A percentile compares a stretch with the other conserved stretches of the same genome.
Conservation (phyloP, 2,113 vertebrate genomes). For the Callocephalon fimbriatum region DNA sequence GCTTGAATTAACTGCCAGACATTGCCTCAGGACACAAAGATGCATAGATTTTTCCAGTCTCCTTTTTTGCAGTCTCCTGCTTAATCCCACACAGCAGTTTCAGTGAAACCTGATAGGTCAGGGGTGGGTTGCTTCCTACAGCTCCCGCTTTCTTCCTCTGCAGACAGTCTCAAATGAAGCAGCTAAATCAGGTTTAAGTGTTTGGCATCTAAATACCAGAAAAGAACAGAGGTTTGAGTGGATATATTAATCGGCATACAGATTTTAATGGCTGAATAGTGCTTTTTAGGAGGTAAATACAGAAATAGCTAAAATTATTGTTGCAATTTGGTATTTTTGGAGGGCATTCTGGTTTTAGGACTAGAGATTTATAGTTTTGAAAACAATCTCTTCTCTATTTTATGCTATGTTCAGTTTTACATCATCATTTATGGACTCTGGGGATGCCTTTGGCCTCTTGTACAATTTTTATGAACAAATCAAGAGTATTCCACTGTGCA, state of each 20-base stretch:
- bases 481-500: neutral
- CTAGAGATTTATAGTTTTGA: neutral
- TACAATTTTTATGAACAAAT: neutral
- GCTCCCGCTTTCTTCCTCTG: constrained; percentile 37
- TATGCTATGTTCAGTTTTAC: neutral
- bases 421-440: neutral
- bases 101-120: constrained; percentile 47
- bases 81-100: constrained; percentile 51
- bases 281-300: neutral
- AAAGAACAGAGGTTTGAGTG: neutral
- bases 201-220: neutral
- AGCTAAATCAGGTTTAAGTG: constrained; percentile 43
- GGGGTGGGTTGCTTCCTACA: constrained; percentile 12
- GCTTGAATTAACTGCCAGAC: constrained; percentile 61
- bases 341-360: neutral
- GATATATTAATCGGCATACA: neutral
- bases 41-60: constrained; percentile 49
- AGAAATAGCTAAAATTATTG: neutral
- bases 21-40: constrained; percentile 63
- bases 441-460: neutral
- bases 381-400: neutral
- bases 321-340: neutral
- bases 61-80: neutral
- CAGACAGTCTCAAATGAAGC: constrained; percentile 39
- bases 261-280: neutral